Evolutionary conservation across 2,113 vertebrate species (phyloP).

Genomic region (Trochalopteron elliotii): DNA sequence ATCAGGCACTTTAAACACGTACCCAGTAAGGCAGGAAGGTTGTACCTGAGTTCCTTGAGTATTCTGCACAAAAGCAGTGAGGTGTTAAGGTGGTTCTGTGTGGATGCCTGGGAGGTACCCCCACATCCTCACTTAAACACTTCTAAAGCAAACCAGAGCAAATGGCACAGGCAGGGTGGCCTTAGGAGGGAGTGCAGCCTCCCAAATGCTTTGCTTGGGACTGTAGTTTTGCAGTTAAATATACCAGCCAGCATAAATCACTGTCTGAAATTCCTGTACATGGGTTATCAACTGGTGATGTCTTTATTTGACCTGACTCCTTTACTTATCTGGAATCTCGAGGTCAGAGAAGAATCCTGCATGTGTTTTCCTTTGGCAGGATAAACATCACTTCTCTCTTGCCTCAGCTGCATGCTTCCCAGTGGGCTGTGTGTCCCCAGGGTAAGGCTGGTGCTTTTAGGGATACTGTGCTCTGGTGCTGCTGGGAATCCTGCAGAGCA

Average conservation of each 20-base stretch:
- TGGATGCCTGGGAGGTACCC: neutral
- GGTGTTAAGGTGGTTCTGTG: neutral
- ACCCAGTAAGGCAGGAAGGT: neutral
- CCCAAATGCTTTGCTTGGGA: neutral
- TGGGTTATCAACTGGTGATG: neutral
- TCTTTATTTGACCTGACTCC: neutral
- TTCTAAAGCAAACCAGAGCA: neutral
- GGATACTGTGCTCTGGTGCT: neutral
- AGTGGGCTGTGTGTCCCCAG: neutral
- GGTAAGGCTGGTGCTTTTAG: neutral
- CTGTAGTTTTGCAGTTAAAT: neutral
- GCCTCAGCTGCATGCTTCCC: neutral
- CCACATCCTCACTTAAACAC: neutral
- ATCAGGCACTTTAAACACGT: neutral
- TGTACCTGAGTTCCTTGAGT: neutral
- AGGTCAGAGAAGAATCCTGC: neutral
- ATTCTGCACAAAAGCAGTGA: accelerated
- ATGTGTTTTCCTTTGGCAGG: neutral
- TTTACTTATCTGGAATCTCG: neutral
- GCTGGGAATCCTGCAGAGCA: neutral
- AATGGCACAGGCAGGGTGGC: accelerated
- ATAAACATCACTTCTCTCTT: neutral
- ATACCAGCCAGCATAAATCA: neutral
- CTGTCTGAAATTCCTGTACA: neutral
- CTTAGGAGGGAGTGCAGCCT: neutral